phyloP scores from a whole-genome alignment of 30 jellyfish, hydroid and myxozoan species.

The Aurelia aurita region DNA sequence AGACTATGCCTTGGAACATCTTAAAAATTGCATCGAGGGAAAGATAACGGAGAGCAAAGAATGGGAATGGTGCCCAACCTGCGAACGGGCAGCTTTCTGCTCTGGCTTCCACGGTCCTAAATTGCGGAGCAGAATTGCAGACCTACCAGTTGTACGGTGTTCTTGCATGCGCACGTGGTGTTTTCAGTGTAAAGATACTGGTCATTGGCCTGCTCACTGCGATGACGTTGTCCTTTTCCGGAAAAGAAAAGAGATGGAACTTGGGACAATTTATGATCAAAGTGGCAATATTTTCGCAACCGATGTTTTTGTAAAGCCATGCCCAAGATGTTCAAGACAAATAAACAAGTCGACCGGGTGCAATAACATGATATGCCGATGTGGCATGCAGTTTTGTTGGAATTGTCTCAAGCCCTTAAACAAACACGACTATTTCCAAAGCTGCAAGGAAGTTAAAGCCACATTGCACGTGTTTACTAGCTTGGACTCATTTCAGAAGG shows the following conservation, averaged over 20 bases:
- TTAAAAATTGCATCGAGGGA: neutral
- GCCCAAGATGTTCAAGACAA: neutral
- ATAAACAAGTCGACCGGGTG: neutral
- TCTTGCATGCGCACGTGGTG: neutral
- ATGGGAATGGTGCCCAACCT: neutral
- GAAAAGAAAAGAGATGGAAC: neutral
- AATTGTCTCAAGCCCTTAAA: neutral
- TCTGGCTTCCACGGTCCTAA: neutral
- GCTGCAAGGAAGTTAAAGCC: neutral
- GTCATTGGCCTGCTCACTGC: neutral
- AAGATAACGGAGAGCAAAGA: neutral
- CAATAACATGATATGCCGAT: neutral
- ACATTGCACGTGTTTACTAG: neutral
- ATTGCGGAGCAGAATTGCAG: neutral
- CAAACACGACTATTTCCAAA: neutral
- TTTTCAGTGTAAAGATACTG: neutral
- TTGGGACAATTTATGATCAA: neutral
- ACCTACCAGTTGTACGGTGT: neutral
- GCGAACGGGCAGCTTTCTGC: neutral
- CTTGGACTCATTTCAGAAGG: neutral
- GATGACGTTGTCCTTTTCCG: neutral
- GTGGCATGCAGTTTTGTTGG: neutral
- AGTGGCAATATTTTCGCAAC: neutral
- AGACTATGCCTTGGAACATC: neutral
- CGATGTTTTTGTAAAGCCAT: neutral